These are phyloP conservation scores for Jacana jacana DNA, from an alignment of 2,113 vertebrate species.

Conservation along the genomic window DNA sequence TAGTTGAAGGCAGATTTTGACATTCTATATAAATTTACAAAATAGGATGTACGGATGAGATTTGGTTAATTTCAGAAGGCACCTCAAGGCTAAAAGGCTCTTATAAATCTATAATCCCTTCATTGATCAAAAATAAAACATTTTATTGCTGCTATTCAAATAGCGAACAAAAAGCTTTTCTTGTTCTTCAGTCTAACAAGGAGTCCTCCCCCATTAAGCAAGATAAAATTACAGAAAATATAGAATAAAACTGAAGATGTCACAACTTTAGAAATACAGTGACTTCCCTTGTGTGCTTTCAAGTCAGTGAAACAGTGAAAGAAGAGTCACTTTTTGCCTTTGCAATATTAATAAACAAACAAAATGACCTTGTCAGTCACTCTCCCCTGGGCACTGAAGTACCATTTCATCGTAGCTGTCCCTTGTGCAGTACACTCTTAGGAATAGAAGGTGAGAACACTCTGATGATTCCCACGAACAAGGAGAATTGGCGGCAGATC, in stretches of 20 bases:
- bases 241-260: slow-evolving; percentile 74
- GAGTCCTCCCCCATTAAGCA: slow-evolving; percentile 73
- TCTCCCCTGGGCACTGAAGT: slow-evolving; percentile 70
- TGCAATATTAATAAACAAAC: slow-evolving; percentile 66
- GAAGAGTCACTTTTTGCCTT: slow-evolving; percentile 76
- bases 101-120: slow-evolving; percentile 87
- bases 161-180: slow-evolving; percentile 82
- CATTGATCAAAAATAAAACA: slow-evolving; percentile 80
- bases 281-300: slow-evolving; percentile 82
- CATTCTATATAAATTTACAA: slow-evolving; percentile 83
- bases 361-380: slow-evolving; percentile 59
- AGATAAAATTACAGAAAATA: slow-evolving; percentile 74
- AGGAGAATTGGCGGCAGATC: slow-evolving; percentile 93
- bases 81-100: slow-evolving; percentile 95
- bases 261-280: slow-evolving; percentile 68
- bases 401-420: slow-evolving; percentile 58
- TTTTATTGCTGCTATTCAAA: slow-evolving; percentile 91
- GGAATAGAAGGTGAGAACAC: slow-evolving; percentile 98
- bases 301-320: slow-evolving; percentile 78
- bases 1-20: slow-evolving; percentile 80
- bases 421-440: slow-evolving; percentile 68
- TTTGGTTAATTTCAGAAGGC: slow-evolving; percentile 94
- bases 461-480: slow-evolving; percentile 98
- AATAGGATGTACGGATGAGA: slow-evolving; percentile 77
- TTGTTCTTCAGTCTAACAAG: slow-evolving; percentile 74